These are phyloP conservation scores for Drosophila mercatorum DNA, from an alignment of 2,888 invertebrate genomes.

Conservation along the genomic window DNA sequence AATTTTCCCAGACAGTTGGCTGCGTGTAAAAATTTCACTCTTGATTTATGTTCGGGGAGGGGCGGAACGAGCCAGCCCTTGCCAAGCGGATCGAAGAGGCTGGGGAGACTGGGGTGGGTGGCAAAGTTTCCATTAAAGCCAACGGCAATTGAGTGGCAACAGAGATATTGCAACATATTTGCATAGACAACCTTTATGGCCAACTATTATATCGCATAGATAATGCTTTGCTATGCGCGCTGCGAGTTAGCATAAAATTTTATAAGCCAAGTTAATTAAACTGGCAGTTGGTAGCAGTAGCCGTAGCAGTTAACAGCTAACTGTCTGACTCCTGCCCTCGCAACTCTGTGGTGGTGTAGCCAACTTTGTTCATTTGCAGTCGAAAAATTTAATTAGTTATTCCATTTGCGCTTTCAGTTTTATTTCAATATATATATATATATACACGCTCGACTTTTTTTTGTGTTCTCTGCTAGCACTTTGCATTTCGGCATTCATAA, in stretches of 20 bases:
- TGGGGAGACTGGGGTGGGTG: background rate
- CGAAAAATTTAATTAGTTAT: conserved; percentile 75
- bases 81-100: background rate
- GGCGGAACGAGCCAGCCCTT: background rate
- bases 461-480: background rate
- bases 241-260: conserved; percentile 67
- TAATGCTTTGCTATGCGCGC: conserved; percentile 60
- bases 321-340: conserved; percentile 25
- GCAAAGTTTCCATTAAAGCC: conserved; percentile 25
- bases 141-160: conserved; percentile 48
- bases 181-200: conserved; percentile 71
- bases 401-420: conserved; percentile 61
- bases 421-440: conserved; percentile 12
- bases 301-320: conserved; percentile 45
- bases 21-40: conserved; percentile 76
- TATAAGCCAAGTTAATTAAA: conserved; percentile 76
- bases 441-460: background rate
- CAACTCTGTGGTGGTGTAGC: conserved; percentile 24
- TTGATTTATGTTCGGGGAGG: conserved; percentile 58
- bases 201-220: conserved; percentile 63
- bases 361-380: conserved; percentile 69
- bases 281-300: conserved; percentile 43
- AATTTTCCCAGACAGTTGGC: conserved; percentile 73
- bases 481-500: conserved; percentile 44
- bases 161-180: conserved; percentile 71